Conservation (phyloP, 2,113 vertebrate species). For the Stomatorhinus ivindoensis region DNA sequence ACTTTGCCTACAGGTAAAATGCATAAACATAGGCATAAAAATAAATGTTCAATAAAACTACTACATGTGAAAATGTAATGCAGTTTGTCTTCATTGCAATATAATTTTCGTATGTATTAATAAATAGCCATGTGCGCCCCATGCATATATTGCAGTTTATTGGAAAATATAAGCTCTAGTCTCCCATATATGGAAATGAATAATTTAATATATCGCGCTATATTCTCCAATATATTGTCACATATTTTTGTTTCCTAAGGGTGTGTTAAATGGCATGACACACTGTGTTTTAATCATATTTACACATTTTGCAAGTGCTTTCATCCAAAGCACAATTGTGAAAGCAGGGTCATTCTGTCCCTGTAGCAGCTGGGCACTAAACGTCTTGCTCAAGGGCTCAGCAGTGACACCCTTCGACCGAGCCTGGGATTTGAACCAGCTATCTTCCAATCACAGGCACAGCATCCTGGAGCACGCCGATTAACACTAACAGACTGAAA, state of each 20-base stretch:
- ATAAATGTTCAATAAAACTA: neutral
- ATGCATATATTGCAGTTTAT: neutral
- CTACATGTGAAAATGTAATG: neutral
- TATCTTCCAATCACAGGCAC: neutral
- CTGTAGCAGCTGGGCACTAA: neutral
- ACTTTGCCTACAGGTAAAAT: neutral
- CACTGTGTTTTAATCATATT: neutral
- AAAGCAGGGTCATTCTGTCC: neutral
- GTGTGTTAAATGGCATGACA: neutral
- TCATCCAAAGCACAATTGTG: neutral
- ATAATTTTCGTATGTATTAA: neutral
- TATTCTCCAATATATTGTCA: neutral
- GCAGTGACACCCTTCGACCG: neutral
- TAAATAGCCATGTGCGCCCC: neutral
- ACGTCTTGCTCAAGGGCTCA: neutral
- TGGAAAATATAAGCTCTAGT: neutral
- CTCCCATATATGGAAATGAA: neutral
- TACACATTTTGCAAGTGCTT: neutral
- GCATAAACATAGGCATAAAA: neutral
- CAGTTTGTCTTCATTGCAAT: neutral
- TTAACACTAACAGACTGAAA: neutral
- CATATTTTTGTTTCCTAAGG: neutral
- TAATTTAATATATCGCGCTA: neutral
- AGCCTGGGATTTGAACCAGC: neutral
- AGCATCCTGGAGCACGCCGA: neutral